phyloP scores from a whole-genome alignment of 1,140 invertebrate genomes.

The Drosophila aff. region DNA sequence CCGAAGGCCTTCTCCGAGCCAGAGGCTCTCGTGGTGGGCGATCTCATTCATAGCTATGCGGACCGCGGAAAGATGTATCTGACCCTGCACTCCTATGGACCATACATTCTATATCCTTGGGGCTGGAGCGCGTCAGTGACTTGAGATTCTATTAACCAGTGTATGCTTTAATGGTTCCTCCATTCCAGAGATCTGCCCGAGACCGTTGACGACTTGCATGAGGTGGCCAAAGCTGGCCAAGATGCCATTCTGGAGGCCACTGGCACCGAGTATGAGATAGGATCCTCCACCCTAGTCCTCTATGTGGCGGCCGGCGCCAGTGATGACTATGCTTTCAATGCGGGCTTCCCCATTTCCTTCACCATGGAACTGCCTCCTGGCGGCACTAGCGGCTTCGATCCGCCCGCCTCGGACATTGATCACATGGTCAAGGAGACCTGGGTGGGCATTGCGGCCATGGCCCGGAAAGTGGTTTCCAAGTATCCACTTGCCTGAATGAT shows the following conservation, averaged over 20 bases:
- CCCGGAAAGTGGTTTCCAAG: slow-evolving; percentile 60
- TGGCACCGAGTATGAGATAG: slow-evolving; percentile 87
- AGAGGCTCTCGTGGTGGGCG: slow-evolving; percentile 86
- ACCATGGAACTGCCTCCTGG: slow-evolving; percentile 90
- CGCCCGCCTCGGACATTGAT: slow-evolving; percentile 88
- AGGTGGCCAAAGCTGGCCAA: slow-evolving; percentile 83
- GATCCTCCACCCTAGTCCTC: slow-evolving; percentile 87
- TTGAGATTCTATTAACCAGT: rapidly evolving
- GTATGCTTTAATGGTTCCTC: neutral
- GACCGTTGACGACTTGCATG: slow-evolving; percentile 79
- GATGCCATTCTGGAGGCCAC: slow-evolving; percentile 85
- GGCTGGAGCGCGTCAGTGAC: slow-evolving; percentile 86
- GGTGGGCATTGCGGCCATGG: slow-evolving; percentile 87
- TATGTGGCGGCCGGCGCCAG: slow-evolving; percentile 87
- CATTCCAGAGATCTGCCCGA: slow-evolving; percentile 69
- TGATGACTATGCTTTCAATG: slow-evolving; percentile 89
- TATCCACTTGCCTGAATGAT: slow-evolving; percentile 52
- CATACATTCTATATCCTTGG: slow-evolving; percentile 90
- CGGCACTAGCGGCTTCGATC: slow-evolving; percentile 87
- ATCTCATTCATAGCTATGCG: slow-evolving; percentile 85
- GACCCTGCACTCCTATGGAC: slow-evolving; percentile 89
- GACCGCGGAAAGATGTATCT: slow-evolving; percentile 88
- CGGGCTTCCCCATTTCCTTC: slow-evolving; percentile 88
- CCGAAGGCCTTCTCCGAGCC: slow-evolving; percentile 89
- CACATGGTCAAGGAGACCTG: slow-evolving; percentile 88